Percentiles rank a stretch among this genome's conserved stretches.
phyloP scores from a whole-genome alignment of 2,113 vertebrate genomes.

The Rynchops niger region DNA sequence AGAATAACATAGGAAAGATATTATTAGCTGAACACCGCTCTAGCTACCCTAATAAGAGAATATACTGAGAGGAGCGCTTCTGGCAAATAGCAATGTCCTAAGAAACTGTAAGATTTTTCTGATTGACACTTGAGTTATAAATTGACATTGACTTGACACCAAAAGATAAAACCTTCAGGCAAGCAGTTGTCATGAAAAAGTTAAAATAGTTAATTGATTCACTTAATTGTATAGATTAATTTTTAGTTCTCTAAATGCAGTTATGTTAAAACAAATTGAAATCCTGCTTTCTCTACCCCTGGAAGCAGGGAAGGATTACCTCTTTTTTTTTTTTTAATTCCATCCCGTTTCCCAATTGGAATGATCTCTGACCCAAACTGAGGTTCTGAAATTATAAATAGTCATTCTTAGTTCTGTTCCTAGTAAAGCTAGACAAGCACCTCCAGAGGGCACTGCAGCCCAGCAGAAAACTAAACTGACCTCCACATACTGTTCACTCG shows the following conservation, averaged over 20 bases:
- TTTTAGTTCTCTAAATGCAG: not conserved
- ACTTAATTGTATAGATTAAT: not conserved
- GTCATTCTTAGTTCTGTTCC: fast-evolving
- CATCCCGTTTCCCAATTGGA: not conserved
- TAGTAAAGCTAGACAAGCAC: not conserved
- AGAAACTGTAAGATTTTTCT: not conserved
- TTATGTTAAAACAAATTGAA: not conserved
- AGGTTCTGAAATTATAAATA: fast-evolving
- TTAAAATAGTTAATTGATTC: not conserved
- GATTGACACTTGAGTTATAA: not conserved
- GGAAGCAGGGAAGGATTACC: not conserved
- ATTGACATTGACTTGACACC: not conserved
- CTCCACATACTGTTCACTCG: fast-evolving
- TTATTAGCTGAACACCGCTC: not conserved
- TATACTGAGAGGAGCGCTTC: not conserved
- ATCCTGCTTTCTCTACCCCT: not conserved
- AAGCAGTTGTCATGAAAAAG: not conserved
- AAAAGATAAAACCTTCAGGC: not conserved
- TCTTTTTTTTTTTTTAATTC: not conserved
- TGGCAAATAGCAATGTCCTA: not conserved
- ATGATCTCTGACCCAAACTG: not conserved
- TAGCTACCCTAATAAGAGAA: not conserved
- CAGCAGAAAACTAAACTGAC: not conserved
- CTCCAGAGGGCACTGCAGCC: constrained; percentile 42
- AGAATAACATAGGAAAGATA: not conserved